A percentile compares a stretch with the other conserved stretches of the same genome.
phyloP scores from a whole-genome alignment of 92 coral and sea anemone species.

The Muricea muricata region DNA sequence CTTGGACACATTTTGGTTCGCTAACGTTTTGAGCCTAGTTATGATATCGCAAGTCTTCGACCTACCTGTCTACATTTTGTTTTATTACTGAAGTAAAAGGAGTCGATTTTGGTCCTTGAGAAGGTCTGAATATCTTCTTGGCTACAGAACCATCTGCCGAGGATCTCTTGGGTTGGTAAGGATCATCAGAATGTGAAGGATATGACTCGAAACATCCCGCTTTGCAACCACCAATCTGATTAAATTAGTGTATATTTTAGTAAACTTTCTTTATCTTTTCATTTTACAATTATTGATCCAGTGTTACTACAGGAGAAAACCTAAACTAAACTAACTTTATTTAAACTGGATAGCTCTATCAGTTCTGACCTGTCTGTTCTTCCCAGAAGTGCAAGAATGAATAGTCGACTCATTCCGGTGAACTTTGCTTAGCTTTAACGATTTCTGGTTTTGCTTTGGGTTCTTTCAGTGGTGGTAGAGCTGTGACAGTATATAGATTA shows the following conservation, averaged over 20 bases:
- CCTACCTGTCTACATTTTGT: constrained; percentile 86
- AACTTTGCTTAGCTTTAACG: constrained; percentile 89
- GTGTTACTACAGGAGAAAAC: too few relatives aligned
- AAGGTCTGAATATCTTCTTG: constrained; percentile 87
- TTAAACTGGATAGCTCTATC: too few relatives aligned
- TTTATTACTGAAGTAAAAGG: constrained; percentile 80
- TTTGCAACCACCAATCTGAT: constrained; percentile 86
- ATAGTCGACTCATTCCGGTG: constrained; percentile 99
- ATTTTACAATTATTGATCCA: too few relatives aligned
- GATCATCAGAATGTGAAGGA: constrained; percentile 92
- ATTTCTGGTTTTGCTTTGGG: constrained; percentile 67
- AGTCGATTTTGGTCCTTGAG: constrained; percentile 97
- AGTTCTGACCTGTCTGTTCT: too few relatives aligned
- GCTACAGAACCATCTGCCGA: constrained; percentile 54
- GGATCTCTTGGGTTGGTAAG: constrained; percentile 80
- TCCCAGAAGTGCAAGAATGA: too few relatives aligned
- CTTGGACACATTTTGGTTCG: too few relatives aligned
- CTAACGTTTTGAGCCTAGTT: too few relatives aligned
- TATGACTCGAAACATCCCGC: constrained; percentile 92
- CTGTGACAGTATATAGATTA: constrained; percentile 59
- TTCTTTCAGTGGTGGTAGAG: constrained; percentile 92
- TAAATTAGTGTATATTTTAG: too few relatives aligned
- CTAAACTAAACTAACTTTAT: too few relatives aligned
- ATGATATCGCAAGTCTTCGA: too few relatives aligned
- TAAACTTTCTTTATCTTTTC: too few relatives aligned